A percentile compares a stretch with the other conserved stretches of the same genome.
phyloP scores from a whole-genome alignment of 2,797 vertebrate genomes.

The Mareca penelope region DNA sequence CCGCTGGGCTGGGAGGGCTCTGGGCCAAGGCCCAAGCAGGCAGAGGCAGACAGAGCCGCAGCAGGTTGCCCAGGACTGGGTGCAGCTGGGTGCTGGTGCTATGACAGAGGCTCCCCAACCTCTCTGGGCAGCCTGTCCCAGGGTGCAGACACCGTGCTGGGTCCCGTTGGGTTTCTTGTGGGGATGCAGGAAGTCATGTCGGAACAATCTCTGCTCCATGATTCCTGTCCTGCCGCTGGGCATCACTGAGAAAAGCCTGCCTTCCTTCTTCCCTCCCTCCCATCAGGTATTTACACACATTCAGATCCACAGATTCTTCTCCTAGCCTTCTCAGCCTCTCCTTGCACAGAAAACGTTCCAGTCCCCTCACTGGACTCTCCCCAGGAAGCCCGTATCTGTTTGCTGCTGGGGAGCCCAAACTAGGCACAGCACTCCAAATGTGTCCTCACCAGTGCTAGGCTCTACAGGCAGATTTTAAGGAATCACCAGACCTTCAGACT shows the following conservation, averaged over 20 bases:
- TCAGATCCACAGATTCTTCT: background rate
- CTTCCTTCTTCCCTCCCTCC: background rate
- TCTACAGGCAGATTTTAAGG: background rate
- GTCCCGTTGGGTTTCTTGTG: fast-evolving
- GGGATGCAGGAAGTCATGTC: background rate
- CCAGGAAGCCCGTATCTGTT: fast-evolving
- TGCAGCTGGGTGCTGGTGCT: background rate
- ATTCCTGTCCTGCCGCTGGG: background rate
- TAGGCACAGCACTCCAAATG: background rate
- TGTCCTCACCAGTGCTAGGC: background rate
- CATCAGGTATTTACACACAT: background rate
- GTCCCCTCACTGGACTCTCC: background rate
- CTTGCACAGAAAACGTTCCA: background rate
- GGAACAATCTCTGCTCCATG: fast-evolving
- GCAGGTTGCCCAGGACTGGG: background rate
- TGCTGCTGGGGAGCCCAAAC: background rate
- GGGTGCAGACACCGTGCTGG: background rate
- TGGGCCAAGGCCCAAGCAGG: background rate
- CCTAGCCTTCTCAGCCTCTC: background rate
- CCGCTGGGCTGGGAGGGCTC: background rate
- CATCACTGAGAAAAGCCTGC: background rate
- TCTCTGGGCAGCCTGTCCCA: background rate
- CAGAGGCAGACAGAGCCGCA: background rate
- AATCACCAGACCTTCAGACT: background rate
- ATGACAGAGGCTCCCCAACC: background rate